Percentiles rank a stretch among this genome's conserved stretches.
These are phyloP conservation scores for Allacma fusca DNA, from an alignment of 2,888 invertebrate species.

Conservation along the genomic window DNA sequence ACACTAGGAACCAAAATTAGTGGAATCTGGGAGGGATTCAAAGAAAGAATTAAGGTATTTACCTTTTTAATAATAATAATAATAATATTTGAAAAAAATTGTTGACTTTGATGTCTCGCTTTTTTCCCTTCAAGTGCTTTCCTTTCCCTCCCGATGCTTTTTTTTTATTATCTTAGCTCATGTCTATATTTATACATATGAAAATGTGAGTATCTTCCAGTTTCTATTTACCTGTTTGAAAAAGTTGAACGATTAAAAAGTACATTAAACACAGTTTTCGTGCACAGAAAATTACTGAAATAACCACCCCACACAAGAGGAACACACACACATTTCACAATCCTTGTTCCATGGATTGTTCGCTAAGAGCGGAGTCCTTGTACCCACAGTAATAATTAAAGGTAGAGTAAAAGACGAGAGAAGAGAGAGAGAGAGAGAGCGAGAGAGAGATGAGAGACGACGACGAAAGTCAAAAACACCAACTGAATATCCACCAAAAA, in stretches of 20 bases:
- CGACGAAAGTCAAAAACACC: background rate
- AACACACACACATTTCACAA: constrained; percentile 18
- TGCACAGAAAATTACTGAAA: constrained; percentile 21
- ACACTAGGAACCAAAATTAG: background rate
- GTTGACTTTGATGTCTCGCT: constrained; percentile 21
- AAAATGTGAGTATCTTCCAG: background rate
- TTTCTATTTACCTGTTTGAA: constrained; percentile 7
- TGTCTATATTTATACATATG: background rate
- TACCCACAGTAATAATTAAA: background rate
- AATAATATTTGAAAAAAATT: background rate
- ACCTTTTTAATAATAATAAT: constrained; percentile 12
- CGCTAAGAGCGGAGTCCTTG: background rate
- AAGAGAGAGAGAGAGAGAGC: no score
- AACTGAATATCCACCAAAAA: background rate
- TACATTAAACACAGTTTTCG: constrained; percentile 25
- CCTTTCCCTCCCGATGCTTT: background rate
- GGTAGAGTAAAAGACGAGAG: background rate
- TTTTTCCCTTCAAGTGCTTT: constrained; percentile 12
- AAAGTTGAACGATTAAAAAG: constrained; percentile 20
- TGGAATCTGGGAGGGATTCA: background rate
- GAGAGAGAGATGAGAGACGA: background rate
- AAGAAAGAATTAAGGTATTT: background rate
- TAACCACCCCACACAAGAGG: constrained; percentile 22
- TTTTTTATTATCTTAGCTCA: background rate
- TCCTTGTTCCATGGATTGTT: background rate